A percentile compares a stretch with the other conserved stretches of the same genome.
Conservation (phyloP, 2,113 vertebrate genomes). For the Hippocampus zosterae region DNA sequence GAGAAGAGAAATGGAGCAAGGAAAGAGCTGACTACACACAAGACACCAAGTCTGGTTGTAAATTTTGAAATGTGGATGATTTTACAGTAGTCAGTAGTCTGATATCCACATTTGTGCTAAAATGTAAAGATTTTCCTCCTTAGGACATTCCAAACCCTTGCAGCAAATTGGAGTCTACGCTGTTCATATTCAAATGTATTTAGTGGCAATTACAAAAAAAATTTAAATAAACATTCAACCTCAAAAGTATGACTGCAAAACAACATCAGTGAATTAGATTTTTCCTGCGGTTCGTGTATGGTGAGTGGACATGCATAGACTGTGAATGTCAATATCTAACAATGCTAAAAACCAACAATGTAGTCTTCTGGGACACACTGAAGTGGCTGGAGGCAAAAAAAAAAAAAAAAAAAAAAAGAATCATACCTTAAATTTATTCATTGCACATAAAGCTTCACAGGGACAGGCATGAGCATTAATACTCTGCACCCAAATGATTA, state of each 20-base stretch:
- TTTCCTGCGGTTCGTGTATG: too few relatives aligned
- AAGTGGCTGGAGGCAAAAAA: neutral
- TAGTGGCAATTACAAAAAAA: neutral
- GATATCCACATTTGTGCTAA: neutral
- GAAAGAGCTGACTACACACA: neutral
- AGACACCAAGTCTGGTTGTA: neutral
- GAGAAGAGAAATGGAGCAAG: neutral
- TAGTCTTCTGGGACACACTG: neutral
- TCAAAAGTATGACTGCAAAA: neutral
- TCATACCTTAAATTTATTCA: conserved; percentile 13
- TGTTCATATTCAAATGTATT: neutral
- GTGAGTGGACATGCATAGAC: neutral
- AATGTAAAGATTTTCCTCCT: neutral
- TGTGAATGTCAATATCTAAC: neutral
- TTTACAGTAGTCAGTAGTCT: neutral
- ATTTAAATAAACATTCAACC: neutral
- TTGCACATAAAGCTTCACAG: conserved; percentile 49
- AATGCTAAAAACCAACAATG: neutral
- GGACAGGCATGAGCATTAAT: conserved; percentile 53
- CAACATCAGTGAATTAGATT: neutral
- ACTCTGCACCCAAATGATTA: conserved; percentile 51
- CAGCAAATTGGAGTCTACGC: neutral
- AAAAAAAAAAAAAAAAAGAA: neutral
- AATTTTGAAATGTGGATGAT: neutral
- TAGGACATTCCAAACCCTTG: neutral